Percentiles rank a stretch among this genome's conserved stretches.
These are phyloP conservation scores for Yasuhikotakia modesta DNA, from an alignment of 2,797 vertebrate species.

Conservation along the genomic window DNA sequence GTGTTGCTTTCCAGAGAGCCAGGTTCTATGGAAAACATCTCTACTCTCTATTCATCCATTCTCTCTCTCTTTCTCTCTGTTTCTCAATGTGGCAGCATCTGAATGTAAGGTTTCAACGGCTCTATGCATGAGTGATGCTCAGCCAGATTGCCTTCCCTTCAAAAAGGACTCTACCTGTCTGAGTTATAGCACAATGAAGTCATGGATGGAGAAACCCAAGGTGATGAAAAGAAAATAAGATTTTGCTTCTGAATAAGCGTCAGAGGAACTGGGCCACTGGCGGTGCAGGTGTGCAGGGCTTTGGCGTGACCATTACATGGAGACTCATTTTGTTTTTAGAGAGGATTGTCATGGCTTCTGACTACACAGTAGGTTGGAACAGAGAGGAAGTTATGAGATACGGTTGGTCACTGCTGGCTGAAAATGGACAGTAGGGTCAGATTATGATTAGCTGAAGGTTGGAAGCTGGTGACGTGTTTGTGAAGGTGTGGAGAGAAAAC, in stretches of 20 bases:
- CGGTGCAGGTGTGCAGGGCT: conserved; percentile 10
- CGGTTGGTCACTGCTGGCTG: conserved; percentile 6
- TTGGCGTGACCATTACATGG: conserved; percentile 40
- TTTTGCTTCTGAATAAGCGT: conserved; percentile 42
- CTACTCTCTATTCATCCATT: conserved; percentile 8
- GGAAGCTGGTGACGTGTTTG: conserved; percentile 13
- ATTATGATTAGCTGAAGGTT: conserved; percentile 9
- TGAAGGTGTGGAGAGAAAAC: neutral
- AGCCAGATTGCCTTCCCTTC: conserved; percentile 32
- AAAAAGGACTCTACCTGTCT: conserved; percentile 8
- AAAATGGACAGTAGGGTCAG: neutral
- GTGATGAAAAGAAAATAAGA: conserved; percentile 49
- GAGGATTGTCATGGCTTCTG: conserved; percentile 30
- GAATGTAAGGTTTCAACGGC: conserved; percentile 22
- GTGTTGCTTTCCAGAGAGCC: conserved; percentile 67
- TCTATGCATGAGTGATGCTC: conserved; percentile 53
- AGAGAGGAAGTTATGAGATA: conserved; percentile 24
- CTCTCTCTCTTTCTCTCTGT: neutral
- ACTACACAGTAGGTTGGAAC: conserved; percentile 29
- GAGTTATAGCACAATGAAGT: conserved; percentile 13
- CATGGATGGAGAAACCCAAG: conserved; percentile 27
- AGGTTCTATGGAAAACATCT: conserved; percentile 28
- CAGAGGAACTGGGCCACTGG: conserved; percentile 9
- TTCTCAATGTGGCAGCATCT: conserved; percentile 19
- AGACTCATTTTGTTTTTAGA: conserved; percentile 32